These are phyloP conservation scores for Mythimna ferrago DNA, from an alignment of 2,888 invertebrate genomes.

Conservation along the genomic window DNA sequence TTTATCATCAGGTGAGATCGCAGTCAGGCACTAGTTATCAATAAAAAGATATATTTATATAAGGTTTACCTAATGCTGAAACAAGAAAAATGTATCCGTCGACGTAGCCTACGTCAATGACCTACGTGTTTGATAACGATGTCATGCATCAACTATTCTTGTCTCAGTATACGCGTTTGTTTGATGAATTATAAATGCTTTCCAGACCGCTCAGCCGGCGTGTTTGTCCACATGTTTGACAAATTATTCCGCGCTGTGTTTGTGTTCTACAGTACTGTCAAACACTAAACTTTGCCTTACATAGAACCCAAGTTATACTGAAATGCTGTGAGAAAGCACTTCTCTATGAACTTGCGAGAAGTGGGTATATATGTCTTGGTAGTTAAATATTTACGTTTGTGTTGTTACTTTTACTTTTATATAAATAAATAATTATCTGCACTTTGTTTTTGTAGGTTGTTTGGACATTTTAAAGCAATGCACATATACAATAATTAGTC, in stretches of 20 bases:
- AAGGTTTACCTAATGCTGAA: not conserved
- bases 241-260: slow-evolving; percentile 13
- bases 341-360: not conserved
- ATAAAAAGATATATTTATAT: not conserved
- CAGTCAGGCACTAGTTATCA: too few relatives aligned
- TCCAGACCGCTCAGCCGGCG: not conserved
- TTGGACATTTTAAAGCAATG: too few relatives aligned
- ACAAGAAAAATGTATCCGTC: not conserved
- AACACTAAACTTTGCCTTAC: not conserved
- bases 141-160: slow-evolving; percentile 22
- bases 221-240: slow-evolving; percentile 18
- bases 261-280: slow-evolving; percentile 2
- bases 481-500: too few relatives aligned
- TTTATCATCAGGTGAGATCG: too few relatives aligned
- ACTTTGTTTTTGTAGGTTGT: too few relatives aligned
- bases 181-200: slow-evolving; percentile 26
- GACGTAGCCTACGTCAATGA: not conserved
- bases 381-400: too few relatives aligned
- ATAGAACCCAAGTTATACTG: too few relatives aligned
- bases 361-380: not conserved
- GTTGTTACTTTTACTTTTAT: too few relatives aligned
- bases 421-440: not conserved
- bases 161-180: not conserved
- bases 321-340: not conserved
- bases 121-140: not conserved